Conservation (phyloP, 1,140 invertebrate genomes). For the Antheraea mylitta region DNA sequence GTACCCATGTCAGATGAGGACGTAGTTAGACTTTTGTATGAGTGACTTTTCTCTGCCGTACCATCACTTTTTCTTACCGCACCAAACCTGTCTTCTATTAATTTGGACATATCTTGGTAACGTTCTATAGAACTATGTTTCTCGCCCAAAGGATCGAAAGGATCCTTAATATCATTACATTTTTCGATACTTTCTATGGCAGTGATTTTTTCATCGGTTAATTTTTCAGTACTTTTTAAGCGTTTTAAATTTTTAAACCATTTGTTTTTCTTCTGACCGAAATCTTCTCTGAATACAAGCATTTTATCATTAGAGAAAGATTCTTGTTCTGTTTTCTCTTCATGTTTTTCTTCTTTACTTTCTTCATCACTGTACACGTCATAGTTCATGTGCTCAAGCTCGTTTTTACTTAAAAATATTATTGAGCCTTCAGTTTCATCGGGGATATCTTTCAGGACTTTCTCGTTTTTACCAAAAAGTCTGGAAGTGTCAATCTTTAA, state of each 20-base stretch:
- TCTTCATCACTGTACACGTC: conserved; percentile 77
- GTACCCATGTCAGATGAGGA: conserved; percentile 77
- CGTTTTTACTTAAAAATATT: conserved; percentile 81
- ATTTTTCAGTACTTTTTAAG: conserved; percentile 65
- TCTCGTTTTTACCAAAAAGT: conserved; percentile 75
- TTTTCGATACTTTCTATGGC: conserved; percentile 67
- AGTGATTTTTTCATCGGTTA: conserved; percentile 67
- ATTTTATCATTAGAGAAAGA: conserved; percentile 77
- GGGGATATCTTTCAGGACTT: conserved; percentile 79
- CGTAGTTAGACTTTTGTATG: conserved; percentile 74
- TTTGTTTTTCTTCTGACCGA: conserved; percentile 78
- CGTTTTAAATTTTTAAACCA: conserved; percentile 80
- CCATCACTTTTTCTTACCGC: conserved; percentile 70
- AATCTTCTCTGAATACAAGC: conserved; percentile 79
- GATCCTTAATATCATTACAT: conserved; percentile 69
- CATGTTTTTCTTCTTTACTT: conserved; percentile 65
- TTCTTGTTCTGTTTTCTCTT: conserved; percentile 62
- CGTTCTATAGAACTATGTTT: conserved; percentile 80
- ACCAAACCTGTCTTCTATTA: conserved; percentile 80
- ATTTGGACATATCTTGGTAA: conserved; percentile 81
- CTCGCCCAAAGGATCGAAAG: conserved; percentile 72
- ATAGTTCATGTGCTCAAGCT: conserved; percentile 80
- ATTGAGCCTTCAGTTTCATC: conserved; percentile 82
- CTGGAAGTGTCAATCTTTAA: conserved; percentile 75
- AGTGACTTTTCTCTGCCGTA: conserved; percentile 74